Evolutionary conservation across 92 coral and sea anemone genomes (phyloP).

Genomic region (Micromussa lordhowensis): DNA sequence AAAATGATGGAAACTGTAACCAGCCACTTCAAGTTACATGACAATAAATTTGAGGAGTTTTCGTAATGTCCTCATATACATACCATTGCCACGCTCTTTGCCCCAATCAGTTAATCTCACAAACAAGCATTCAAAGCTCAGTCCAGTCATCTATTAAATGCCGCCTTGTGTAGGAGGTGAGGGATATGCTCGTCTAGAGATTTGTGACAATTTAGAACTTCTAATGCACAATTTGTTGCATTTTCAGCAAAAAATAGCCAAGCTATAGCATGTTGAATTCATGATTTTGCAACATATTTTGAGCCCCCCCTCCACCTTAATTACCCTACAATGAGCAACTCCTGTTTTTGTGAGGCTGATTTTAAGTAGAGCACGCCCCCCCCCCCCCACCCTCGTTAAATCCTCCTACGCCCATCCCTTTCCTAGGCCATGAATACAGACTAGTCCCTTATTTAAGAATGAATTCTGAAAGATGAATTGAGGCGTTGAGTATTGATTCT

Average conservation of each 20-base stretch:
- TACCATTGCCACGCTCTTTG: slow-evolving; percentile 4
- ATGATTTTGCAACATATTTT: no score
- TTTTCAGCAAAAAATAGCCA: background rate
- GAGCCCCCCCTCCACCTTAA: no score
- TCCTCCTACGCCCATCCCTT: slow-evolving; percentile 4
- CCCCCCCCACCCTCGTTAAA: background rate
- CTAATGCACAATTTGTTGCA: slow-evolving; percentile 4
- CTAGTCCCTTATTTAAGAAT: background rate
- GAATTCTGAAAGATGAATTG: background rate
- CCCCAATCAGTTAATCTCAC: background rate
- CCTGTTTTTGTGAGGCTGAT: slow-evolving; percentile 10
- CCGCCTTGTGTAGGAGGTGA: background rate
- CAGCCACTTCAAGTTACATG: no score
- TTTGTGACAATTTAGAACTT: background rate
- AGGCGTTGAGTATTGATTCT: background rate
- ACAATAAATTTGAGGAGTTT: background rate
- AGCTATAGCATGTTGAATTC: no score
- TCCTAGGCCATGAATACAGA: background rate
- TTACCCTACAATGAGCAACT: background rate
- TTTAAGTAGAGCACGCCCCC: background rate
- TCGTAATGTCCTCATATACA: slow-evolving; percentile 12
- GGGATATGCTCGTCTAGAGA: background rate
- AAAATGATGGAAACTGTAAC: no score
- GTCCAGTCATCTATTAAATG: background rate
- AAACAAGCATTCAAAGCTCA: no score